These are phyloP conservation scores for Monomorium pharaonis DNA, from an alignment of 1,140 invertebrate genomes.

Conservation along the genomic window DNA sequence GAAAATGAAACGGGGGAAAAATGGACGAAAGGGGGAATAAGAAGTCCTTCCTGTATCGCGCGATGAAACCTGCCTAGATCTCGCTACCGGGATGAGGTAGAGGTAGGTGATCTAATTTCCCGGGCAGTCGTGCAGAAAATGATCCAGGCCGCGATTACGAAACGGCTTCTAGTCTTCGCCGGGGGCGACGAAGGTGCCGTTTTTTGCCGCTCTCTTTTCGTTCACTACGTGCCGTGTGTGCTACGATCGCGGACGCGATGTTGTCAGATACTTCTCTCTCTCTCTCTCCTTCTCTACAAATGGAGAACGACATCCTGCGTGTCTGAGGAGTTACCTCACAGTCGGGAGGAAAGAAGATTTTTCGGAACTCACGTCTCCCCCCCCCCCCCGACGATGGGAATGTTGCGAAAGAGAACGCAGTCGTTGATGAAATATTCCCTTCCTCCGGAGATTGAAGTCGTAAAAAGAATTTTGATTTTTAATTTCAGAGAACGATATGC, in stretches of 20 bases:
- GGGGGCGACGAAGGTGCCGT: conserved; percentile 76
- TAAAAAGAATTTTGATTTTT: background rate
- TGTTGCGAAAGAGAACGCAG: background rate
- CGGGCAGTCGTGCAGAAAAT: conserved; percentile 85
- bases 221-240: conserved; percentile 77
- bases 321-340: conserved; percentile 21
- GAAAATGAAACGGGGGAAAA: conserved; percentile 29
- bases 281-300: conserved; percentile 65
- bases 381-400: background rate
- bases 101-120: conserved; percentile 85
- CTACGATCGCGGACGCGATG: conserved; percentile 74
- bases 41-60: conserved; percentile 80
- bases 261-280: conserved; percentile 74
- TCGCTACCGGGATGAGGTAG: conserved; percentile 82
- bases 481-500: background rate
- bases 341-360: background rate
- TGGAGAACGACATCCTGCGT: background rate
- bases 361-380: background rate
- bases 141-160: conserved; percentile 84
- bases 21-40: conserved; percentile 60
- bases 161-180: conserved; percentile 85
- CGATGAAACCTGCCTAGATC: conserved; percentile 74
- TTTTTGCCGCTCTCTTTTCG: conserved; percentile 76
- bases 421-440: background rate
- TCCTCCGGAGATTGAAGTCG: background rate